Conservation (phyloP, 2,797 vertebrate genomes). For the Phalanger gymnotis region DNA sequence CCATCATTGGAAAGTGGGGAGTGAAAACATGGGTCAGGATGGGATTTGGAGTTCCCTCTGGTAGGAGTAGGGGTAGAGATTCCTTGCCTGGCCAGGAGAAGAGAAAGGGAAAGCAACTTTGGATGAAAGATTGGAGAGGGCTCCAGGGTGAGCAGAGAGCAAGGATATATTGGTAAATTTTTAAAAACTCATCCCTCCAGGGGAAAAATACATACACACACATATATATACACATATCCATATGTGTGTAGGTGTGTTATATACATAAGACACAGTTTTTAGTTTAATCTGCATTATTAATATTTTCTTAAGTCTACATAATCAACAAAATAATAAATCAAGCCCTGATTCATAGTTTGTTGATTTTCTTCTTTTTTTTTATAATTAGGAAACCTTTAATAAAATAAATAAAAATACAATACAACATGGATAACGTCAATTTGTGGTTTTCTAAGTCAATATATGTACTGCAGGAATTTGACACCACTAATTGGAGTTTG, state of each 20-base stretch:
- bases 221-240: background rate
- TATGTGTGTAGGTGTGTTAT: background rate
- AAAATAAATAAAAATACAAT: too few relatives aligned
- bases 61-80: background rate
- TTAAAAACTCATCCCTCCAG: background rate
- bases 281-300: background rate
- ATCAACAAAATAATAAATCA: background rate
- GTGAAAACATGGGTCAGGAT: background rate
- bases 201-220: background rate
- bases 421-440: too few relatives aligned
- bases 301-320: background rate
- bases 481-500: too few relatives aligned
- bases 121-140: background rate
- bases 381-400: too few relatives aligned
- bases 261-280: background rate
- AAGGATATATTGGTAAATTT: background rate
- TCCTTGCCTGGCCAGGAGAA: background rate
- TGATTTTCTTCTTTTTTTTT: too few relatives aligned
- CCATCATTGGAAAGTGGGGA: background rate
- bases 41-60: background rate
- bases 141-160: background rate
- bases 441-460: too few relatives aligned
- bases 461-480: too few relatives aligned
- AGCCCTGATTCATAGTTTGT: background rate
- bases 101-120: background rate